Base-by-base conservation (phyloP, 2,888 invertebrate genomes). In the Chrysolina oricalcia region DNA sequence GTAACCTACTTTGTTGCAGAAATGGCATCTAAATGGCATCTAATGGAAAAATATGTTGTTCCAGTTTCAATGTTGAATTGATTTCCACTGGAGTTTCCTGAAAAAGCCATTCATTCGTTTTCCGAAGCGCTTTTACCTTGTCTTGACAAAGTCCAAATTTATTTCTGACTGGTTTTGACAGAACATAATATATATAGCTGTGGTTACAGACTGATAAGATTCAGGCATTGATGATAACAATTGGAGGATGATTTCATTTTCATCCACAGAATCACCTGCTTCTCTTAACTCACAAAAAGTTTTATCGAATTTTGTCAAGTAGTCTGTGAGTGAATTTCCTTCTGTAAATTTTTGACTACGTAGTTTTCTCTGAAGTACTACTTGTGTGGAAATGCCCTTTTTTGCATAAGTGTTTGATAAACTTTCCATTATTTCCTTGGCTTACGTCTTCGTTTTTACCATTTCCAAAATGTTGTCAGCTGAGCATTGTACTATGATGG, bases 111-210 rank as follows among this genome's bases (percentile, higher is more conserved):
- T 8, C 13, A 15, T 56, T 56, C 64, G 13, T 35, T 17, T 27
- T 41, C 65, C 11, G 13, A 11, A 13, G 23, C n/a, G 35, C 15
- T 43, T 65, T 65, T 65, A 13, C 6, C 15, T 41, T 65, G 65
- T 40, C 65, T 65, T 43, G 41, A 65, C 40, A 41, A 65, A 40
- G 11, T 65, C 40, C 15, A 65, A 40, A 40, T 27, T 65, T 9
- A 65, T 40, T 15, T 13, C 13, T 15, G 40, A 13, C 13, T 41
- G 13, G 19, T 41, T 40, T 46, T 73, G 50, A 62, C 73, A 69
- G 35, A 69, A 69, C 19, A 62, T 48, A 9, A 73, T 41, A 63
- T 73, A 68, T 10, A 73, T 68, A 13, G 68, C 73, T 23, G 73
- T 73, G 8, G 59, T 68, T 50, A 73, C 69, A 0, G 21, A n/a